Base-by-base conservation (phyloP, 2,797 vertebrate genomes). In the Gila robusta region DNA sequence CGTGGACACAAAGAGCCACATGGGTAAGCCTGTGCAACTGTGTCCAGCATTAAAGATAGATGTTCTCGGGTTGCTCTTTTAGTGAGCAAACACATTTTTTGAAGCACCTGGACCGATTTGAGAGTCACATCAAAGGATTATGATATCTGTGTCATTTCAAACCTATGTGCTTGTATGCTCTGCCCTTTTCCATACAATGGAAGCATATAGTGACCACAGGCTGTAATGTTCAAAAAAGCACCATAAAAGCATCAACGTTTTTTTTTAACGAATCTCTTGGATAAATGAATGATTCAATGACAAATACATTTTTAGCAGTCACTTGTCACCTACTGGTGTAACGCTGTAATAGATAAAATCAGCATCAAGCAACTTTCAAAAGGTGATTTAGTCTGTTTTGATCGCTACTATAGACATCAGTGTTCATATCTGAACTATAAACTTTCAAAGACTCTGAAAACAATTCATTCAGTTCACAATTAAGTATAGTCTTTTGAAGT, bases 1-100 rank as follows among this genome's bases (percentile, higher is more conserved):
- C n/a, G 54, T 79, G 74, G 28, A 77, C 86, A 52, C 35, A 72
- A 73, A 35, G 41, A 71, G n/a, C 56, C 82, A 76, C 67, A 72
- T 37, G 21, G 16, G 41, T 74, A 74, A n/a, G 64, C 56, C 56
- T 64, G 35, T 67, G 37, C n/a, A 72, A 79, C 37, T 49, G 14
- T 62, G 70, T 71, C 67, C 66, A 79, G 44, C 35, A 79, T n/a
- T 79, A 35, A 83, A 72, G 70, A 82, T 1, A 28, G n/a, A 26
- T 47, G 32, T 83, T 78, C 10, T 17, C 8, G 2, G 6, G 19
- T 56, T 76, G 26, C 73, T 37, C 28, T 26, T 19, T 28, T n/a
- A 76, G 62, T 39, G 35, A 86, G 56, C 79, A n/a, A 47, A 54
- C 39, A 19, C 19, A 26, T 44, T 47, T 9, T 72, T 72, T 73